Evolutionary conservation across 2,113 vertebrate species (phyloP).

Genomic region (Colistium nudipinnis): DNA sequence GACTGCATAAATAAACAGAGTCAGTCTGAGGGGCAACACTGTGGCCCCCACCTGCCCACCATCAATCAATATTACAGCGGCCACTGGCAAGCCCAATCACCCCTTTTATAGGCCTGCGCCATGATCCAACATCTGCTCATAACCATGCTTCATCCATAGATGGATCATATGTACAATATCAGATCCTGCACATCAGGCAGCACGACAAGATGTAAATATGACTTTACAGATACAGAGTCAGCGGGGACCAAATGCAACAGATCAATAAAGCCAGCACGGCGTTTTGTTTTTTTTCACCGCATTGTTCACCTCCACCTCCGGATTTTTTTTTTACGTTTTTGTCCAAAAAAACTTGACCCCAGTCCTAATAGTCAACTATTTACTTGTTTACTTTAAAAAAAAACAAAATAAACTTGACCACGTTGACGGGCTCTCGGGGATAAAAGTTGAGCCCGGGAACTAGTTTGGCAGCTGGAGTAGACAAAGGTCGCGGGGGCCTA

Average conservation of each 20-base stretch:
- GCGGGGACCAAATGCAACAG: slow-evolving; percentile 9
- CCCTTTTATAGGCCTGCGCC: slow-evolving; percentile 79
- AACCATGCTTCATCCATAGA: slow-evolving; percentile 70
- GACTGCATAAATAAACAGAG: slow-evolving; percentile 79
- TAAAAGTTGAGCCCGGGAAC: slow-evolving; percentile 70
- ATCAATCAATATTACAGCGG: slow-evolving; percentile 82
- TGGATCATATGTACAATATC: slow-evolving; percentile 67
- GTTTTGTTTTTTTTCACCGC: neutral
- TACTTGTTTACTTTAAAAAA: slow-evolving; percentile 50
- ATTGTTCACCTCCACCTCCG: neutral
- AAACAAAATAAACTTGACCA: too few species aligned
- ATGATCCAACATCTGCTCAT: slow-evolving; percentile 83
- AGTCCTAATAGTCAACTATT: neutral
- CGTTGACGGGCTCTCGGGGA: slow-evolving; percentile 41
- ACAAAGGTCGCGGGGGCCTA: slow-evolving; percentile 68
- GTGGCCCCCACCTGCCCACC: slow-evolving; percentile 78
- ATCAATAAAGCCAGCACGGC: slow-evolving; percentile 40
- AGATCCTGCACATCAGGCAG: slow-evolving; percentile 29
- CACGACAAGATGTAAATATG: neutral
- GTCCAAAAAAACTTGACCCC: too few species aligned
- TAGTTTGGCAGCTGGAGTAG: slow-evolving; percentile 70
- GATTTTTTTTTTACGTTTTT: neutral
- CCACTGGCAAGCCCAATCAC: slow-evolving; percentile 76
- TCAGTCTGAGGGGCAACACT: slow-evolving; percentile 73
- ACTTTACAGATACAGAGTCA: slow-evolving; percentile 27